A percentile compares a stretch with the other conserved stretches of the same genome.
Conservation (phyloP, 2,888 invertebrate species). For the Drosophila crucigera region DNA sequence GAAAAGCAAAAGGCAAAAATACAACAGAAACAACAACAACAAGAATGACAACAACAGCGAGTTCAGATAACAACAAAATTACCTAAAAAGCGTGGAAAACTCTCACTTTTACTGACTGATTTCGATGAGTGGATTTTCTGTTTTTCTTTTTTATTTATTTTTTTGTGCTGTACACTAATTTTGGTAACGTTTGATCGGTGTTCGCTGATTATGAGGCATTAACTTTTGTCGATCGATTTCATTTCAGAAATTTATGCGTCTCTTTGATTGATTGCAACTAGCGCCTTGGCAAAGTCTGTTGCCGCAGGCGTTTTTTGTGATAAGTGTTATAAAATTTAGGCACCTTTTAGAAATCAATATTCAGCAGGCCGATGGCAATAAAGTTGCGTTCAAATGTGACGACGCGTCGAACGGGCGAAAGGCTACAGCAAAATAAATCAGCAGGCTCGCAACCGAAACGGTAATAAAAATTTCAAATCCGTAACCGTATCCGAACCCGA, state of each 20-base stretch:
- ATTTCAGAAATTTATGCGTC: conserved; percentile 50
- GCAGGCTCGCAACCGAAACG: conserved; percentile 39
- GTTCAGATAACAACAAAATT: conserved; percentile 54
- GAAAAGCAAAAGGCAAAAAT: conserved; percentile 50
- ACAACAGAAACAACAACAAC: conserved; percentile 19
- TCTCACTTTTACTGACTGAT: conserved; percentile 75
- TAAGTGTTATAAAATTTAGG: conserved; percentile 51
- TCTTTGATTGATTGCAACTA: conserved; percentile 64
- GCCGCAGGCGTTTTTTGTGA: conserved; percentile 28
- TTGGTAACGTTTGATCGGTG: conserved; percentile 23
- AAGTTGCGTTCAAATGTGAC: conserved; percentile 19
- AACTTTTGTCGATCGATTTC: conserved; percentile 43
- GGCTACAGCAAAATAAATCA: conserved; percentile 4
- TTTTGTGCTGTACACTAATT: conserved; percentile 29
- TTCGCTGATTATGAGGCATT: conserved; percentile 26
- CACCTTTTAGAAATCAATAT: conserved; percentile 55
- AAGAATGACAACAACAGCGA: conserved; percentile 29
- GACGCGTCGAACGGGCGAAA: conserved; percentile 23
- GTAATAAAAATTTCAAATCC: conserved; percentile 37
- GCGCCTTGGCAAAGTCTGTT: conserved; percentile 12
- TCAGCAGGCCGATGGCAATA: conserved; percentile 25
- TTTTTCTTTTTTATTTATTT: conserved; percentile 32
- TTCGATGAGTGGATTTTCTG: conserved; percentile 45
- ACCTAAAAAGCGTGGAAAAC: conserved; percentile 72
- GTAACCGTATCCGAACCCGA: conserved; percentile 58